A percentile compares a stretch with the other conserved stretches of the same genome.
Conservation (phyloP, 2,797 vertebrate species). For the Enteromius trimaculatus region DNA sequence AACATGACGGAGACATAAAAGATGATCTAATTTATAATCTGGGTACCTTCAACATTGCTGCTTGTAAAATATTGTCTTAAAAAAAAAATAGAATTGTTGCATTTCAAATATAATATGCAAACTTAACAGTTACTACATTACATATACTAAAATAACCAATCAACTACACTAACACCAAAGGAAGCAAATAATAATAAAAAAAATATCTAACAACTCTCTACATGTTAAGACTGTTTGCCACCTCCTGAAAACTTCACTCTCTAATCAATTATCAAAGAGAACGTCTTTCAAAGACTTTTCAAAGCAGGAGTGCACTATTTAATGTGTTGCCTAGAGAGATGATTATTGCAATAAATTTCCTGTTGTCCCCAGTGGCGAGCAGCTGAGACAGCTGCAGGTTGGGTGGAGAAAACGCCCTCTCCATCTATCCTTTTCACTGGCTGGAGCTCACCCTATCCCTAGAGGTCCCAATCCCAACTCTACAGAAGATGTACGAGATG, state of each 20-base stretch:
- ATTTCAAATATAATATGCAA: not conserved
- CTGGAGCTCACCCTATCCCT: conserved; percentile 25
- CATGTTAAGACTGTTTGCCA: conserved; percentile 55
- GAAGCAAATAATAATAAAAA: not conserved
- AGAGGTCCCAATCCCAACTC: not conserved
- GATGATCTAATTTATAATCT: not conserved
- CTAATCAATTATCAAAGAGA: conserved; percentile 80
- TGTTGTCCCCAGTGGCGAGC: conserved; percentile 52
- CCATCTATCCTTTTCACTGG: conserved; percentile 16
- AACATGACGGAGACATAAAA: not conserved
- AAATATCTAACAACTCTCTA: conserved; percentile 40
- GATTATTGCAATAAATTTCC: conserved; percentile 75
- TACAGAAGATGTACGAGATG: conserved; percentile 22
- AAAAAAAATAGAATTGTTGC: not conserved
- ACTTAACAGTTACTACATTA: not conserved
- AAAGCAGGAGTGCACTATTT: conserved; percentile 71
- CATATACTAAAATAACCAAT: conserved; percentile 6
- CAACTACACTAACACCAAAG: not conserved
- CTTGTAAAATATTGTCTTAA: not conserved
- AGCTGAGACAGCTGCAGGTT: conserved; percentile 52
- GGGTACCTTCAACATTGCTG: not conserved
- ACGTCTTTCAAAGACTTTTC: conserved; percentile 72
- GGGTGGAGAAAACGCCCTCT: conserved; percentile 23
- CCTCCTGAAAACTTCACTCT: conserved; percentile 68
- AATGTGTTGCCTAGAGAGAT: conserved; percentile 73